phyloP scores from a whole-genome alignment of 2,888 invertebrate species.

The Amitus sp. region DNA sequence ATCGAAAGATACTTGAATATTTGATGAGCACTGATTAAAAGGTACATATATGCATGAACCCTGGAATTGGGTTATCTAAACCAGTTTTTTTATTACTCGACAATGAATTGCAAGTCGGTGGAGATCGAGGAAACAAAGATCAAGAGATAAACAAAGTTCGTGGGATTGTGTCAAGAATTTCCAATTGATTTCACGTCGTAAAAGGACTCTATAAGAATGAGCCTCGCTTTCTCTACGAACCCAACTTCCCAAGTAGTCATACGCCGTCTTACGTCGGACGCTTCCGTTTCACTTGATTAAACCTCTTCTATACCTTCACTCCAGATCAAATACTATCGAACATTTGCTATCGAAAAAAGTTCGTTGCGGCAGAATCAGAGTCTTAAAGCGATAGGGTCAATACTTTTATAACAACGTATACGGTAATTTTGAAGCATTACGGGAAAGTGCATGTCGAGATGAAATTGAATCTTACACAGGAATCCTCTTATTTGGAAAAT shows the following conservation, averaged over 20 bases:
- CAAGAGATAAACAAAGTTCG: slow-evolving; percentile 23
- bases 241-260: slow-evolving; percentile 30
- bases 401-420: too few species aligned
- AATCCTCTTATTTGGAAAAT: too few species aligned
- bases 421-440: too few species aligned
- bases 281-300: slow-evolving; percentile 32
- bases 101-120: slow-evolving; percentile 38
- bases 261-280: slow-evolving; percentile 32
- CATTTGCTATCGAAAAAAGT: too few species aligned
- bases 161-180: slow-evolving; percentile 41
- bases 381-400: too few species aligned
- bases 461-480: too few species aligned
- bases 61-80: slow-evolving; percentile 6
- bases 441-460: too few species aligned
- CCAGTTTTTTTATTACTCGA: slow-evolving; percentile 35
- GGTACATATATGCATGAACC: not conserved
- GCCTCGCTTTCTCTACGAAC: slow-evolving; percentile 22
- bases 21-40: not conserved
- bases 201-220: slow-evolving; percentile 26
- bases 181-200: slow-evolving; percentile 45
- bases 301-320: too few species aligned
- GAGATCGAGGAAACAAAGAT: slow-evolving; percentile 18
- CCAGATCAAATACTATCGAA: too few species aligned
- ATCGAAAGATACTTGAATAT: not conserved
- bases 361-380: too few species aligned